Evolutionary conservation across 2,888 invertebrate species (phyloP), one percentile per base, ranked within the genome.

Genomic region (Dynastes hyllus): DNA sequence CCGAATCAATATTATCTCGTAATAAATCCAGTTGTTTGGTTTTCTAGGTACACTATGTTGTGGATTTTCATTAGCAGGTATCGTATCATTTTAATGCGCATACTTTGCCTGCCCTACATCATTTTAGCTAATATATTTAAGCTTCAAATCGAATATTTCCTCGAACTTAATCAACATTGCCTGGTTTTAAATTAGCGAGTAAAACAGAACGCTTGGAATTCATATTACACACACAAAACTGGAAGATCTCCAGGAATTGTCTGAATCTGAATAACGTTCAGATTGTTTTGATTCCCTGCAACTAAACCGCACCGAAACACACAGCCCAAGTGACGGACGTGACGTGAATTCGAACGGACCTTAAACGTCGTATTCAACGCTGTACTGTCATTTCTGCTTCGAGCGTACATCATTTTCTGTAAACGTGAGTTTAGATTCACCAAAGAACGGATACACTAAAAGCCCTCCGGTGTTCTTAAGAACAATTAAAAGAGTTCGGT

Each of bases 371-470:
- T 77, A 77, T 69, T 77, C 69, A 69, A 37, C 53, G 16, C 50
- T 40, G 51, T 55, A 67, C 55, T 58, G 37, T 69, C 51, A 45
- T 53, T n/a, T 11, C 69, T 69, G 22, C 29, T 69, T 11, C 29
- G 50, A 50, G n/a, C 77, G 67, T 77, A 27, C 77, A 69, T 77
- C 77, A 77, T 67, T 77, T 66, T 67, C 77, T 22, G 22, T 67
- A 58, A 55, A 77, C 77, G 77, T 77, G 77, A 77, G 67, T 40
- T 58, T 29, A 22, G 55, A 53, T 32, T 40, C 51, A 3, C 8
- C 69, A 69, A 8, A 45, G n/a, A 32, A 51, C 50, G 50, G 51
- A 69, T 51, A 37, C 29, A 51, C 69, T 67, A 45, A 40, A 22
- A 4, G 8, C 4, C 1, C 45, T 8, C 8, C 32, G 5, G 32